Evolutionary conservation across 2,113 vertebrate genomes (phyloP).

Genomic region (Centropus unirufus): DNA sequence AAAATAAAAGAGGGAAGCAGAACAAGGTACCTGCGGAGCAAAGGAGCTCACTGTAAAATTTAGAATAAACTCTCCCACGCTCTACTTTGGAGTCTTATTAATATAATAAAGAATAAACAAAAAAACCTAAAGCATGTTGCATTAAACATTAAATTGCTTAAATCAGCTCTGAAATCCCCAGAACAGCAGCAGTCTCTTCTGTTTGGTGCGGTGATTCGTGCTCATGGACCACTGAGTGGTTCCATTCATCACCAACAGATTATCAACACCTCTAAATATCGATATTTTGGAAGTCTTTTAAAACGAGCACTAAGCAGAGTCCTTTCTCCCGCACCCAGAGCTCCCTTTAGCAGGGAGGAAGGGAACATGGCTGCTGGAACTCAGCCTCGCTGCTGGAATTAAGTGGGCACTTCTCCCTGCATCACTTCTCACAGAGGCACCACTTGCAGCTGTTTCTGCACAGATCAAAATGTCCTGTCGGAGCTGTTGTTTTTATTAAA

Average conservation of each 20-base stretch:
- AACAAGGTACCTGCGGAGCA: neutral
- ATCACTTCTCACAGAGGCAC: neutral
- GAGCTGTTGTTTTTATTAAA: neutral
- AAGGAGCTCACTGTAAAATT: neutral
- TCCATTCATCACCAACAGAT: neutral
- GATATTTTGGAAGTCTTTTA: neutral
- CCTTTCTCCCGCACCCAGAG: neutral
- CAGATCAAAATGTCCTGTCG: neutral
- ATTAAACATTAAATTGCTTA: too few species aligned
- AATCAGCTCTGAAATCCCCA: neutral
- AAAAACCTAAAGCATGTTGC: neutral
- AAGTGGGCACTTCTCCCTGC: neutral
- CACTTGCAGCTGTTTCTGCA: neutral
- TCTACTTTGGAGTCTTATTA: neutral
- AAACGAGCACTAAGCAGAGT: neutral
- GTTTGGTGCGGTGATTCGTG: neutral
- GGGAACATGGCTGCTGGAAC: neutral
- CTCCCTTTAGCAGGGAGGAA: neutral
- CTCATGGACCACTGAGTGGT: rapidly evolving
- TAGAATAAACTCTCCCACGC: neutral
- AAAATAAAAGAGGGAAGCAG: neutral
- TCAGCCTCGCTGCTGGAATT: rapidly evolving
- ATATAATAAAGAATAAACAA: neutral
- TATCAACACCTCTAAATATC: neutral
- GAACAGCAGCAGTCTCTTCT: neutral